phyloP scores from a whole-genome alignment of 2,113 vertebrate genomes.

The Rhineura floridana region DNA sequence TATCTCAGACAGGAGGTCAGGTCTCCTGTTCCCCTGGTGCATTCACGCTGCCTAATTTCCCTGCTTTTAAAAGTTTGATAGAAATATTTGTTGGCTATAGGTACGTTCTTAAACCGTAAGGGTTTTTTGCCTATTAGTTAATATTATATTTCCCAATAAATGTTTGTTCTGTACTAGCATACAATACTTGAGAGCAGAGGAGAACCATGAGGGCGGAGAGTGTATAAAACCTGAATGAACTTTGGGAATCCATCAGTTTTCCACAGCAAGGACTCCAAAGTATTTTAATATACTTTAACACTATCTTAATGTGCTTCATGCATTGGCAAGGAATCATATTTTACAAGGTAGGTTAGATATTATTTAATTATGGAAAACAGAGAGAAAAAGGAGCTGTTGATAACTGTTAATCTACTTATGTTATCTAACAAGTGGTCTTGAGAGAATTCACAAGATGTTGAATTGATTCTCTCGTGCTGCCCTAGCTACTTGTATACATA shows the following conservation, averaged over 20 bases:
- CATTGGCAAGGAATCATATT: background rate
- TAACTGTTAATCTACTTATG: conserved; percentile 60
- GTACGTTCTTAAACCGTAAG: too few relatives aligned
- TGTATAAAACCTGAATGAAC: background rate
- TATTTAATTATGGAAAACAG: conserved; percentile 54
- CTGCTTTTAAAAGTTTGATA: too few relatives aligned
- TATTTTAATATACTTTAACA: conserved; percentile 41
- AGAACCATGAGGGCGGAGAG: background rate
- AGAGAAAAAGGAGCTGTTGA: conserved; percentile 46
- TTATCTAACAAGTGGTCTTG: conserved; percentile 48
- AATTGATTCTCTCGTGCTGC: conserved; percentile 45
- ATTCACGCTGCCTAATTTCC: too few relatives aligned
- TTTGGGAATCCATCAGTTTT: background rate
- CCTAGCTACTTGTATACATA: conserved; percentile 58
- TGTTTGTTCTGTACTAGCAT: background rate
- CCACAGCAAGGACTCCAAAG: background rate
- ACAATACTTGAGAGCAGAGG: background rate
- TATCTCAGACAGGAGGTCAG: too few relatives aligned
- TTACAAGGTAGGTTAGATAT: background rate
- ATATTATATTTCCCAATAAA: too few relatives aligned
- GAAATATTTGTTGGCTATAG: too few relatives aligned
- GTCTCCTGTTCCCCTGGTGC: too few relatives aligned
- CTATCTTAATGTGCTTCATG: conserved; percentile 32
- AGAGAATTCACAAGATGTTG: conserved; percentile 59
- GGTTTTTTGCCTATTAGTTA: too few relatives aligned